Evolutionary conservation across 2,797 vertebrate species (phyloP), one percentile per base, ranked within the genome.

Genomic region (Gobionotothen gibberifrons): DNA sequence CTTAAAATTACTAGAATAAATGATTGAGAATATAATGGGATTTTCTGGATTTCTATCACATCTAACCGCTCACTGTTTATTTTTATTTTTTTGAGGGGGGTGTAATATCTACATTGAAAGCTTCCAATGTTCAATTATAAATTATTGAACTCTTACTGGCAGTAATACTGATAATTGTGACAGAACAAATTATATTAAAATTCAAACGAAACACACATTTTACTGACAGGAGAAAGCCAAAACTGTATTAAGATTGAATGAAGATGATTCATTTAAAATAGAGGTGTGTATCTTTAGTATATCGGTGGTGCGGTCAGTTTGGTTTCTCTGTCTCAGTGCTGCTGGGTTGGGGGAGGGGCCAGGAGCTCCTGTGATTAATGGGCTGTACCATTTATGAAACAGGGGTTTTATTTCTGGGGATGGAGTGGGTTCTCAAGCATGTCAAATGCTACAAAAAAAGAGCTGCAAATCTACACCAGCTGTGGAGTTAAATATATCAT

Each of bases 331-430:
- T 59, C 14, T 16, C 14, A 36, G 42, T 48, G 67, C 69, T 68
- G 61, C 55, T 54, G 14, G 19, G 59, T 46, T 59, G 57, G 69
- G 61, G 77, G 63, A 73, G 63, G 74, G 67, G 40, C 32, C 44
- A 71, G 60, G 21, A 48, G 55, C 19, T 12, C 52, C 52, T 17
- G 60, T 87, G 85, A 94, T 90, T 90, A 92, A 93, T 88, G 64
- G 83, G 81, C 79, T 69, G 60, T 69, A 70, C 67, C 61, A 83
- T 90, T 85, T 78, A 89, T 89, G 62, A 89, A 83, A 80, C 44
- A 47, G 55, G 39, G 73, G 57, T 64, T 86, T 72, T 89, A 84
- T 92, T 92, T 88, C 76, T 76, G 70, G 60, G 73, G 68, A 47
- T 72, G 46, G 66, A 69, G 74, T 57, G 71, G 71, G 42, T 78